Conservation (phyloP, 2,888 invertebrate genomes). For the Rugalucina vietnamica region DNA sequence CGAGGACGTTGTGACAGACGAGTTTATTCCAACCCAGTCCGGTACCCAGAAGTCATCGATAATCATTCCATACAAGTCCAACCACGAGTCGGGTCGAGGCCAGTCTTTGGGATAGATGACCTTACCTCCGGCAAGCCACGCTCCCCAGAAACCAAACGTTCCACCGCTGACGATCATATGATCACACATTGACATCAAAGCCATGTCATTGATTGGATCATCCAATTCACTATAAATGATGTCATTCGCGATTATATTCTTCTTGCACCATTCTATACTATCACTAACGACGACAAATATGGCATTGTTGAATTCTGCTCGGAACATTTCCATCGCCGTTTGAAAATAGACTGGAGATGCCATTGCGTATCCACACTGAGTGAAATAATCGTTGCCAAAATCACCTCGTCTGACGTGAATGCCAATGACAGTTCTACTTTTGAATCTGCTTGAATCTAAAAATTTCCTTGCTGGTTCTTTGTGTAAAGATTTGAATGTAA, state of each 20-base stretch:
- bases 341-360: conserved; percentile 60
- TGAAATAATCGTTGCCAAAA: conserved; percentile 10
- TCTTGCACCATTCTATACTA: conserved; percentile 64
- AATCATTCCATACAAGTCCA: too few species aligned
- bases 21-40: too few species aligned
- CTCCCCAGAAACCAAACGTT: conserved; percentile 81
- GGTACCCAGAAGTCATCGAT: too few species aligned
- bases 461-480: background rate
- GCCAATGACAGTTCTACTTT: background rate
- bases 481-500: background rate
- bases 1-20: too few species aligned
- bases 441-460: background rate
- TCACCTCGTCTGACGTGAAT: background rate
- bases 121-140: conserved; percentile 75
- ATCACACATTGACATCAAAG: conserved; percentile 65
- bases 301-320: conserved; percentile 49
- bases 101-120: conserved; percentile 68
- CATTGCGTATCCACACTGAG: conserved; percentile 61
- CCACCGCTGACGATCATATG: conserved; percentile 84
- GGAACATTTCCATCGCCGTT: conserved; percentile 64
- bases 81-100: too few species aligned
- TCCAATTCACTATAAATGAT: conserved; percentile 55
- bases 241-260: conserved; percentile 49
- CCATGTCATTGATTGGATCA: conserved; percentile 61
- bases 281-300: conserved; percentile 69